Evolutionary conservation across 2,113 vertebrate species (phyloP).

Genomic region (Grallaria varia): DNA sequence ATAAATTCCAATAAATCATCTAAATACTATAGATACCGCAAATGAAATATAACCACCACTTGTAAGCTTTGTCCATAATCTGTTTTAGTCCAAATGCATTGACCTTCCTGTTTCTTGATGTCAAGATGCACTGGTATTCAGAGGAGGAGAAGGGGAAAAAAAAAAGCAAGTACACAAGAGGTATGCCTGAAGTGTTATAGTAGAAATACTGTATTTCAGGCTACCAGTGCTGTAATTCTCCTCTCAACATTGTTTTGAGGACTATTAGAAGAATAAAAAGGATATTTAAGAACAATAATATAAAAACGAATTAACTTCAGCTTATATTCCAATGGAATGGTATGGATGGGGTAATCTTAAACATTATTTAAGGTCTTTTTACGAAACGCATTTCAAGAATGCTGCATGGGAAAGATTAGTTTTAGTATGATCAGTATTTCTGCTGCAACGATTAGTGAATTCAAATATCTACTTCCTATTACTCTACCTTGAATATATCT

Average conservation of each 20-base stretch:
- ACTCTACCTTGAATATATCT: neutral
- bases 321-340: neutral
- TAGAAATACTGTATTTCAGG: neutral
- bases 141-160: neutral
- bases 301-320: neutral
- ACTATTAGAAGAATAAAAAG: neutral
- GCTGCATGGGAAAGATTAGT: neutral
- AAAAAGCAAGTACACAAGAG: neutral
- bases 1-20: neutral
- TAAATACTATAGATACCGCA: neutral
- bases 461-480: neutral
- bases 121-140: neutral
- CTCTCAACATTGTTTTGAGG: neutral
- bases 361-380: neutral
- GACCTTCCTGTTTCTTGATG: neutral
- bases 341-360: neutral
- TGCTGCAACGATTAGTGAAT: neutral
- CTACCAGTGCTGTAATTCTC: neutral
- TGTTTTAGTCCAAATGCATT: neutral
- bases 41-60: neutral
- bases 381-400: neutral
- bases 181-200: neutral
- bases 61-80: neutral
- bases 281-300: neutral
- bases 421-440: neutral